Evolutionary conservation across 35 echinoderm and acorn worm genomes (phyloP), one percentile per base, ranked within the genome.

Genomic region (Anneissia japonica): DNA sequence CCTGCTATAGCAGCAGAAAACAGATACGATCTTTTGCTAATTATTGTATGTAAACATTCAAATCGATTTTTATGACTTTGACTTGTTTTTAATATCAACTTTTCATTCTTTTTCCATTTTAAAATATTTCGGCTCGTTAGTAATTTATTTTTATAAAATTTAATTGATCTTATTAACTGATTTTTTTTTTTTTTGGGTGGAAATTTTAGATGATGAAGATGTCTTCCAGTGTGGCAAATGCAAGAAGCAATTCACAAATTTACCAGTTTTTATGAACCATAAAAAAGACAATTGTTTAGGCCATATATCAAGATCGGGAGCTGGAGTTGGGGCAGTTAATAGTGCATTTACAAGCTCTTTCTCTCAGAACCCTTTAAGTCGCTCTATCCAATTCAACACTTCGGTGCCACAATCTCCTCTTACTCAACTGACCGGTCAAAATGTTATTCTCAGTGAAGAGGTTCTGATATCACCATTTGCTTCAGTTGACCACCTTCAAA

Each of bases 201-300:
- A n/a, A n/a, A n/a, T n/a, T 85, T 79, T 82, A 74, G 92, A 94
- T 76, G 96, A 99, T 37, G 95, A 97, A 32, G 96, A 99, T 85
- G 91, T 94, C 16, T 94, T 99, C 74, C 92, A 99, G 37, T 99
- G 96, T 82, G 96, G 96, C 0, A 93, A 93, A 85, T 99, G 96
- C 87, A 99, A 99, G 81, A 99, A 99, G 76, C 92, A 99, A 39
- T 99, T 94, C 92, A 83, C 92, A 72, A 94, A 89, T 1, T 76
- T 99, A 30, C 55, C 86, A n/a, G 89, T 80, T 23, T 99, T 99
- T 46, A 99, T 99, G 96, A 85, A 46, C 36, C 96, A 99, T 81
- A 99, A 99, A 80, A 87, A 92, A 32, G 92, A 94, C 14, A 88
- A 93, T 31, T 97, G 95, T 46, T 34, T 87, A 78, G 76, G 84